Evolutionary conservation across 2,113 vertebrate genomes (phyloP).

Genomic region (Emydura subglobosa): DNA sequence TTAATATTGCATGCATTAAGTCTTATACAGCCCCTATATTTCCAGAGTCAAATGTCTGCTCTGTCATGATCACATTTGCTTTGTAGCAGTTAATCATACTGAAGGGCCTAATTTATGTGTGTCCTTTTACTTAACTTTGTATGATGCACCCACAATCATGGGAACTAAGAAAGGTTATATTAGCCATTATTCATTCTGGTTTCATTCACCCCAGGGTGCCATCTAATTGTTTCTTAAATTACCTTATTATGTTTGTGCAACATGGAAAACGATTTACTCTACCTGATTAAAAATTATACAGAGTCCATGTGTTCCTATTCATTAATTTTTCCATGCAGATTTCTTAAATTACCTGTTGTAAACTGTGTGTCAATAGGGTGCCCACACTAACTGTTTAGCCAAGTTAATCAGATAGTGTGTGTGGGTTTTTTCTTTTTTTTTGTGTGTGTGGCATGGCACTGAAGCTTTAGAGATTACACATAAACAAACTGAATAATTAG

Average conservation of each 20-base stretch:
- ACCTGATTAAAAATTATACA: constrained; percentile 59
- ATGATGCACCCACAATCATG: constrained; percentile 61
- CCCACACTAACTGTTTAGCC: background rate
- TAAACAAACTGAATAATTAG: background rate
- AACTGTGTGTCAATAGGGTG: constrained; percentile 57
- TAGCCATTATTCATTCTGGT: constrained; percentile 55
- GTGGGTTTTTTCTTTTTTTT: background rate
- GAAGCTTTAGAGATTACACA: constrained; percentile 27
- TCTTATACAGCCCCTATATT: constrained; percentile 19
- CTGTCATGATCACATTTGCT: constrained; percentile 49
- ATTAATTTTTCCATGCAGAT: constrained; percentile 59
- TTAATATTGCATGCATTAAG: background rate
- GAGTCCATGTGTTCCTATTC: constrained; percentile 60
- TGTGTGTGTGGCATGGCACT: background rate
- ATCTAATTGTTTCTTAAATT: constrained; percentile 76
- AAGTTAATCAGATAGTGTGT: background rate
- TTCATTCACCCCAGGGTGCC: constrained; percentile 58
- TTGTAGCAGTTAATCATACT: constrained; percentile 36
- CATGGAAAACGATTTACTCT: constrained; percentile 62
- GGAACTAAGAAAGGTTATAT: constrained; percentile 59
- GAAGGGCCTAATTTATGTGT: constrained; percentile 42
- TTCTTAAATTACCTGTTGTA: constrained; percentile 61
- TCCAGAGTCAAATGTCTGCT: constrained; percentile 9
- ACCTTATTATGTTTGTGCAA: constrained; percentile 74
- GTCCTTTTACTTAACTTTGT: constrained; percentile 71